phyloP scores from a whole-genome alignment of 53 echinoderm and acorn worm species.

The Patiria pectinifera region DNA sequence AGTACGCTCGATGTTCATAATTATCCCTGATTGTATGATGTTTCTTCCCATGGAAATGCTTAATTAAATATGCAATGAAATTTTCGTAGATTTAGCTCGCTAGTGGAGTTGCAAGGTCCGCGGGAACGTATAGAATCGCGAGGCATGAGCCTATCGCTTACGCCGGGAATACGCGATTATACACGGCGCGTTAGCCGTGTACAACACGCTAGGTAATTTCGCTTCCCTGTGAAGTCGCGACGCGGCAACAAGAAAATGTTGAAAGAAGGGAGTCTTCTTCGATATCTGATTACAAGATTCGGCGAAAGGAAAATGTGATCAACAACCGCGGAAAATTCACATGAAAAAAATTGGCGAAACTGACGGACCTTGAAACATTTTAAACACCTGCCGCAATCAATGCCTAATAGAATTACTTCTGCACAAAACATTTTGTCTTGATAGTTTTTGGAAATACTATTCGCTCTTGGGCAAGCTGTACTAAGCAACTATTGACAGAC shows the following conservation, averaged over 20 bases:
- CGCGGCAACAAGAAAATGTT: neutral
- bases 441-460: too few species aligned
- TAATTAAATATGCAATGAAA: neutral
- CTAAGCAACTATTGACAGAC: neutral
- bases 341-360: neutral
- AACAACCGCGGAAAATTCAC: neutral
- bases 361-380: neutral
- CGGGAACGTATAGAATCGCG: neutral
- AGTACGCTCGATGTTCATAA: too few species aligned
- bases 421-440: neutral
- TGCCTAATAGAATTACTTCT: neutral
- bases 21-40: too few species aligned
- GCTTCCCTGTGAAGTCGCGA: neutral
- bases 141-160: neutral
- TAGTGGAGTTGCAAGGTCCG: too few species aligned
- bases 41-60: too few species aligned
- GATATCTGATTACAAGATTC: neutral
- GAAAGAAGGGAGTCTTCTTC: neutral
- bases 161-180: conserved; percentile 35
- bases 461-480: neutral
- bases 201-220: neutral
- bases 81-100: too few species aligned
- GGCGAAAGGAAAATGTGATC: neutral
- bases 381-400: neutral
- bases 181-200: conserved; percentile 12